Conservation (phyloP, 2,113 vertebrate genomes). For the Hippocampus mohnikei region DNA sequence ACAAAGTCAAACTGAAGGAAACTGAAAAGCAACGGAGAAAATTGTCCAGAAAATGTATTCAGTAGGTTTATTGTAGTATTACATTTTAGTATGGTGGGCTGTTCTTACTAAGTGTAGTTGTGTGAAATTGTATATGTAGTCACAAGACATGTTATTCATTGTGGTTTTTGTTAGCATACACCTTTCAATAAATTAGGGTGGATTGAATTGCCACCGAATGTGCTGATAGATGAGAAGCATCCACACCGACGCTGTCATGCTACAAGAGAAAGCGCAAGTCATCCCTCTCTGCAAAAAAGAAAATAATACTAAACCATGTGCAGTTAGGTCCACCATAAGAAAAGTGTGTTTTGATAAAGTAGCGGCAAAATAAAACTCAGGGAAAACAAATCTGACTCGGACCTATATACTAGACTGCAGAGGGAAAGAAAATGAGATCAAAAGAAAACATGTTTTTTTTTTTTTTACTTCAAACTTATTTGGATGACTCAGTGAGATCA, state of each 20-base stretch:
- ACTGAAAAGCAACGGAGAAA: conserved; percentile 52
- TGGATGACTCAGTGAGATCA: conserved; percentile 1
- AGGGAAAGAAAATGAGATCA: conserved; percentile 22
- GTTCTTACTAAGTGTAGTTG: conserved; percentile 1
- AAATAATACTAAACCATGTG: conserved; percentile 10
- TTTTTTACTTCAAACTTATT: conserved; percentile 17
- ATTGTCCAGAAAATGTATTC: conserved; percentile 58
- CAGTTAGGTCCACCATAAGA: not conserved
- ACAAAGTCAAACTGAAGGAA: conserved; percentile 45
- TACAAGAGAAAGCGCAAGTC: conserved; percentile 8
- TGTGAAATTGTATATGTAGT: conserved; percentile 17
- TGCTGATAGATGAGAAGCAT: conserved; percentile 24
- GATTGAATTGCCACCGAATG: conserved; percentile 29
- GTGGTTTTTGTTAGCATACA: conserved; percentile 41
- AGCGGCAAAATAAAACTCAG: conserved; percentile 10
- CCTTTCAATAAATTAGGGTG: conserved; percentile 25
- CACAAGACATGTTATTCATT: conserved; percentile 37
- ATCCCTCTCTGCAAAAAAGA: conserved; percentile 3
- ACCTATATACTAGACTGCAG: conserved; percentile 18
- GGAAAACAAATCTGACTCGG: conserved; percentile 17
- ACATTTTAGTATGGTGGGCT: conserved; percentile 47
- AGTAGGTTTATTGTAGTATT: conserved; percentile 52
- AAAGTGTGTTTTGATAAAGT: not conserved
- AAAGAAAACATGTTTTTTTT: conserved; percentile 14
- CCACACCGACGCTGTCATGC: not conserved